Base-by-base conservation (phyloP, 2,113 vertebrate genomes). In the Trematomus loennbergii region DNA sequence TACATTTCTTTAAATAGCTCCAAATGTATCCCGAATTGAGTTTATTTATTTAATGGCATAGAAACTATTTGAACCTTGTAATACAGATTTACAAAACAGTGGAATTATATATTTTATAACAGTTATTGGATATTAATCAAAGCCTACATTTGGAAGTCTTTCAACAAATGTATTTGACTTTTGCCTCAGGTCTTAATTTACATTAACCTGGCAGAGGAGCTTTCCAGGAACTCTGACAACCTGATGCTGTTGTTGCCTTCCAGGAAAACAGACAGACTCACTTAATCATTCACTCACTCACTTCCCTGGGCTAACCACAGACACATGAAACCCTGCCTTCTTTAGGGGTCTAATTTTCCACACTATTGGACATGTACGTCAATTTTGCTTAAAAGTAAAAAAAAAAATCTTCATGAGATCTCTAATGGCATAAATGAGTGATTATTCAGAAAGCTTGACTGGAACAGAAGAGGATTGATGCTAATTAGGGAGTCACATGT, bases 331-430 rank as follows among this genome's bases (percentile, higher is more conserved):
- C 79, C 84, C 77, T 62, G 82, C 49, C 57, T 73, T 75, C 70
- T 76, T 66, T 81, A 72, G 75, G 82, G 77, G 90, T 90, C 83
- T 85, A 74, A 89, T 92, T 92, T 91, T 89, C 86, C 89, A 90
- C 87, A 86, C 83, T 82, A 72, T 78, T 82, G 85, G 86, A 87
- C 88, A 92, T 86, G 83, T 78, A 81, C 84, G 86, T 90, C 83
- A 87, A 74, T 78, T 79, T 78, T 12, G n/a, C 65, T 80, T 72
- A 43, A 75, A 81, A 78, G 73, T 64, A 65, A 69, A 69, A 16
- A 63, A 36, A 49, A 66, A 81, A 68, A 81, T 80, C 63, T 77
- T 77, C 20, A 58, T 64, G 52, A 73, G 72, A 74, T 84, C 81
- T 64, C 72, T 83, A 89, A 90, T 92, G 70, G 84, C 83, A 87